Evolutionary conservation across 2,888 invertebrate species (phyloP).

Genomic region (Himalopsyche tibetana): DNA sequence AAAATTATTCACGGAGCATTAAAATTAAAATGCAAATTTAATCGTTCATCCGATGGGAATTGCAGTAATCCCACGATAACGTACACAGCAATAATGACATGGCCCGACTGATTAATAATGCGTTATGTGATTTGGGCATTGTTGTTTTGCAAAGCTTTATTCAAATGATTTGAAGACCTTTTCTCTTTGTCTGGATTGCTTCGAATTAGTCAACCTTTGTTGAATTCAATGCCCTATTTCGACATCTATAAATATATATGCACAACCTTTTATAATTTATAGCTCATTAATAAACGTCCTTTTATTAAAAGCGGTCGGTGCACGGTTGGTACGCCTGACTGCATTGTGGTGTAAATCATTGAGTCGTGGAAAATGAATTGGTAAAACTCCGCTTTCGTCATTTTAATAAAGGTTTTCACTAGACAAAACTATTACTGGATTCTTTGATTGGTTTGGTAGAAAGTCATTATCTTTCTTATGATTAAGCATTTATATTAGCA

Average conservation of each 20-base stretch:
- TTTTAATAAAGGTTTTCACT: no score
- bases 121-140: slow-evolving; percentile 11
- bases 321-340: no score
- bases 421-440: no score
- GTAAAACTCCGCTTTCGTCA: no score
- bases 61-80: not conserved
- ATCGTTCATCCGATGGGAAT: not conserved
- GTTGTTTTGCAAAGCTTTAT: slow-evolving; percentile 3
- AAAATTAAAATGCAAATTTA: not conserved
- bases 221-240: not conserved
- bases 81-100: not conserved
- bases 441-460: no score
- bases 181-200: not conserved
- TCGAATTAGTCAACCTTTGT: slow-evolving; percentile 8
- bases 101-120: not conserved
- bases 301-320: not conserved
- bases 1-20: no score
- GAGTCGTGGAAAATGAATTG: no score
- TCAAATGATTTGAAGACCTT: not conserved
- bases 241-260: slow-evolving; percentile 14
- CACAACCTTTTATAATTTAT: slow-evolving; percentile 4
- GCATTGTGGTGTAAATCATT: no score
- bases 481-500: no score
- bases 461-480: no score
- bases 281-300: slow-evolving; percentile 17